A percentile compares a stretch with the other conserved stretches of the same genome.
Conservation (phyloP, 2,888 invertebrate species). For the Gymnosoma rotundatum region DNA sequence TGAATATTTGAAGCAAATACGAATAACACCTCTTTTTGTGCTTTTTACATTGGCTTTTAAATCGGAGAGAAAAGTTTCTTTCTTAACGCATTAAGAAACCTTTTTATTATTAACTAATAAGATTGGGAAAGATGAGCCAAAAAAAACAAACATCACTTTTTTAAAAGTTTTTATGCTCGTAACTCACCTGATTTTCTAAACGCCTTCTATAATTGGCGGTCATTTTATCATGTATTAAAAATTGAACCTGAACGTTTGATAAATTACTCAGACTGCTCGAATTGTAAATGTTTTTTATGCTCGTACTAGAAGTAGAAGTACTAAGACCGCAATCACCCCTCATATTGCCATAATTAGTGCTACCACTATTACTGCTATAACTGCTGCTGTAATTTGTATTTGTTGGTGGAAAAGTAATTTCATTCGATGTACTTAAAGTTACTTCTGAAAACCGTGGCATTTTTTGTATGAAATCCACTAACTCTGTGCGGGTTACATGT, state of each 20-base stretch:
- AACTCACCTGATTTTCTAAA: conserved; percentile 87
- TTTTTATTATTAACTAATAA: no score
- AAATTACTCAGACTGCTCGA: conserved; percentile 76
- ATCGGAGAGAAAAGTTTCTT: no score
- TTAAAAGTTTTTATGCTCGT: background rate
- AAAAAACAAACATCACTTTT: no score
- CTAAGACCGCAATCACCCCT: conserved; percentile 74
- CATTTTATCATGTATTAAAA: conserved; percentile 87
- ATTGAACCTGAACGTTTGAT: conserved; percentile 85
- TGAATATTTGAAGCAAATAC: no score
- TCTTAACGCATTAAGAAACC: no score
- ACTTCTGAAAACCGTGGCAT: conserved; percentile 83
- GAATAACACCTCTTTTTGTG: no score
- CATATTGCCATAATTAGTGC: conserved; percentile 67
- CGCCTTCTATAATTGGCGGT: conserved; percentile 86
- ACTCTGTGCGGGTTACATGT: conserved; percentile 85
- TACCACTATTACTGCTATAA: conserved; percentile 45
- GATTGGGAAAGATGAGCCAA: no score
- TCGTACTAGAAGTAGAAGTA: conserved; percentile 74
- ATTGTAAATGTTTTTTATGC: conserved; percentile 77
- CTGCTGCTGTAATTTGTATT: conserved; percentile 62
- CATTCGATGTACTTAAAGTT: conserved; percentile 72
- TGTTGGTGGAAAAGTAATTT: conserved; percentile 74
- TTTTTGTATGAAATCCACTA: conserved; percentile 88
- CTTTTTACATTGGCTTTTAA: no score